Evolutionary conservation across 2,113 vertebrate species (phyloP).

Genomic region (Erythrocebus patas): DNA sequence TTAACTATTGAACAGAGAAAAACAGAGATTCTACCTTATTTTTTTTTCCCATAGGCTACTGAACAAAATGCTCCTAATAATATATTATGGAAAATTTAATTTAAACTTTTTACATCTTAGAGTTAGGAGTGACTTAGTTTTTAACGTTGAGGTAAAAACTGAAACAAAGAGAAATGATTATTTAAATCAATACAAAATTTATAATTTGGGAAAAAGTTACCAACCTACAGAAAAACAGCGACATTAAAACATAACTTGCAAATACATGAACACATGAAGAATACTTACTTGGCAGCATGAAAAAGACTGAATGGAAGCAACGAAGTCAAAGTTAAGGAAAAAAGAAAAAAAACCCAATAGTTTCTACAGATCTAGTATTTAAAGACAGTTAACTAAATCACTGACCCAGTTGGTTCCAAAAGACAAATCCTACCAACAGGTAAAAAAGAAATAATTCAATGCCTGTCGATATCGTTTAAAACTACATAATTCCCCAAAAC

Average conservation of each 20-base stretch:
- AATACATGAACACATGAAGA: background rate
- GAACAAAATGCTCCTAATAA: slow-evolving; percentile 8
- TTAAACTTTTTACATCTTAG: background rate
- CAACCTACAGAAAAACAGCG: background rate
- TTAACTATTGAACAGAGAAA: background rate
- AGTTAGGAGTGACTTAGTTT: background rate
- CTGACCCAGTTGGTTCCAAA: background rate
- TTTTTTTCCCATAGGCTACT: background rate
- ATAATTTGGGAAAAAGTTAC: slow-evolving; percentile 12
- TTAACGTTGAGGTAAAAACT: background rate
- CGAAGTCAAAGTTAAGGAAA: slow-evolving; percentile 86
- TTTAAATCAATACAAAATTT: slow-evolving; percentile 34
- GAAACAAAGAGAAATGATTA: slow-evolving; percentile 32
- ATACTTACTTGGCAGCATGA: slow-evolving; percentile 99
- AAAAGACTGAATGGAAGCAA: slow-evolving; percentile 88
- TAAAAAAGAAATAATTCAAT: background rate
- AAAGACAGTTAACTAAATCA: slow-evolving; percentile 21
- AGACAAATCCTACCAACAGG: background rate
- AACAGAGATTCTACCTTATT: background rate
- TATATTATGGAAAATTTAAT: background rate
- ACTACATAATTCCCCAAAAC: background rate
- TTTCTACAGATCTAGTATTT: background rate
- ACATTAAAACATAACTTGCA: slow-evolving; percentile 45
- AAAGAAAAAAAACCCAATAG: slow-evolving; percentile 19
- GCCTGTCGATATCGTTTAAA: background rate